These are phyloP conservation scores for Netelia melanura DNA, from an alignment of 2,888 invertebrate species.

Conservation along the genomic window DNA sequence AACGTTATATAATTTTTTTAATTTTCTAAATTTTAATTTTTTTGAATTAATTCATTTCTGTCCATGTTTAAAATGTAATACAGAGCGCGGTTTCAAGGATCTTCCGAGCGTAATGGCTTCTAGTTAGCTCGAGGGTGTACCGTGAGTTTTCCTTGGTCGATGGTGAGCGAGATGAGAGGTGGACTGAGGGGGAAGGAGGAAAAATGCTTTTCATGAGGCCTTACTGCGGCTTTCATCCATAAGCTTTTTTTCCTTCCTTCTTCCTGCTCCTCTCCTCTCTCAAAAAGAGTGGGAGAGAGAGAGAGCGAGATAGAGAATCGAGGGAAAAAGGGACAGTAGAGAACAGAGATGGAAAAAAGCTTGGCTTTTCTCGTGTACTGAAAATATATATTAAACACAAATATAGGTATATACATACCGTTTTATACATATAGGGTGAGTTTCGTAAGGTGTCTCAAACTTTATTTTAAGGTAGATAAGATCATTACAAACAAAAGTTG, in stretches of 20 bases:
- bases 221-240: constrained; percentile 55
- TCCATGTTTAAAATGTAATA: neutral
- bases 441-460: no score
- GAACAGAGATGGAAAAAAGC: constrained; percentile 32
- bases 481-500: no score
- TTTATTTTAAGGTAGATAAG: no score
- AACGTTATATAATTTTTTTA: no score
- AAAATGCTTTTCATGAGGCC: constrained; percentile 58
- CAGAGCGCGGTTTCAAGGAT: constrained; percentile 21
- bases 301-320: neutral
- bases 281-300: neutral
- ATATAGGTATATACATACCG: neutral
- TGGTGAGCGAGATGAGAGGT: constrained; percentile 1
- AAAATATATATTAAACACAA: neutral
- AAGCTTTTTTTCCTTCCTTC: constrained; percentile 39
- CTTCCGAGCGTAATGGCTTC: constrained; percentile 60
- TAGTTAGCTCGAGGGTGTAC: constrained; percentile 62
- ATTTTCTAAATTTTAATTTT: no score
- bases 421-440: no score
- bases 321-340: constrained; percentile 21
- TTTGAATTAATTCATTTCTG: no score
- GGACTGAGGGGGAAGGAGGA: constrained; percentile 22
- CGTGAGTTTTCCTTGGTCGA: constrained; percentile 48
- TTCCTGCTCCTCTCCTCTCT: constrained; percentile 1
- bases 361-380: constrained; percentile 22